These are phyloP conservation scores for Lobophora halterata DNA, from an alignment of 2,888 invertebrate genomes.

Conservation along the genomic window DNA sequence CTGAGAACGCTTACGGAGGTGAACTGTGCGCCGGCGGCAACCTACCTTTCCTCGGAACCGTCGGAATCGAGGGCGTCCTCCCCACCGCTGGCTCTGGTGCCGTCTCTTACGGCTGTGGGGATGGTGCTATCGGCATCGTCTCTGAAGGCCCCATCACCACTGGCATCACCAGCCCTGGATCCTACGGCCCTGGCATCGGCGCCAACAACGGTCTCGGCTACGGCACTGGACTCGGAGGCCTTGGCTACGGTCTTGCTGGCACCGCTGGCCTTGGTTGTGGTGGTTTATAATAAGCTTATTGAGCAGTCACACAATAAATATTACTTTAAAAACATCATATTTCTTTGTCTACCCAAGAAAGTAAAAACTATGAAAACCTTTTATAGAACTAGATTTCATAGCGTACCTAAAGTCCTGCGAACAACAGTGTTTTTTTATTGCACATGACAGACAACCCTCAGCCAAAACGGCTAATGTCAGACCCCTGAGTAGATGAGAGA, in stretches of 20 bases:
- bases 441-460: no score
- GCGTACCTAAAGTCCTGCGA: no score
- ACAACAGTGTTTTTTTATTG: no score
- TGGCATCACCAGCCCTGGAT: slow-evolving; percentile 19
- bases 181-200: slow-evolving; percentile 11
- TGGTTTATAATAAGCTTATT: no score
- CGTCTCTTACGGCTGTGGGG: slow-evolving; percentile 39
- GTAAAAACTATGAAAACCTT: no score
- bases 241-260: slow-evolving; percentile 2
- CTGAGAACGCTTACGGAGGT: slow-evolving; percentile 49
- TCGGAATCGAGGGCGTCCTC: slow-evolving; percentile 40
- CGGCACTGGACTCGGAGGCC: slow-evolving; percentile 3
- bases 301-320: no score
- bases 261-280: slow-evolving; percentile 3
- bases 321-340: no score
- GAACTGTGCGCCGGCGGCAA: slow-evolving; percentile 38
- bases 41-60: slow-evolving; percentile 45
- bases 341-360: not conserved
- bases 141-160: slow-evolving; percentile 20
- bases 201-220: slow-evolving; percentile 4
- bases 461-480: no score
- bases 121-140: slow-evolving; percentile 30
- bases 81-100: slow-evolving; percentile 39
- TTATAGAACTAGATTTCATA: no score
- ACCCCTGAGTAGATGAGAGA: no score